phyloP scores from a whole-genome alignment of 2,113 vertebrate species.

The Lampris megalopsis region DNA sequence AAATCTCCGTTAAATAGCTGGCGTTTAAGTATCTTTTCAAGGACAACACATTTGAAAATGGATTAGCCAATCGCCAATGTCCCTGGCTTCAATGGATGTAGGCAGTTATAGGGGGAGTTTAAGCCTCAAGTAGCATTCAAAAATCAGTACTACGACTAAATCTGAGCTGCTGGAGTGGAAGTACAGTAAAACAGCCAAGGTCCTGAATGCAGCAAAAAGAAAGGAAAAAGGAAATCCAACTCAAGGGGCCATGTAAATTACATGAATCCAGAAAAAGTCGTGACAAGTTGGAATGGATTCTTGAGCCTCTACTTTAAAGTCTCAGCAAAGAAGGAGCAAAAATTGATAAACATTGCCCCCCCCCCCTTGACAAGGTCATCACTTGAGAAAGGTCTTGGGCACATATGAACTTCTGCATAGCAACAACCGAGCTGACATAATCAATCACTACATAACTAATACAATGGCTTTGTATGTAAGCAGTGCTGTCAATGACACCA shows the following conservation, averaged over 20 bases:
- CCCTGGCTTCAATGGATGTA: conserved; percentile 15
- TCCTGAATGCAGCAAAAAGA: conserved; percentile 50
- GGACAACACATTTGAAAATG: conserved; percentile 43
- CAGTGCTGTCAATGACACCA: conserved; percentile 28
- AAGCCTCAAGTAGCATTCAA: conserved; percentile 29
- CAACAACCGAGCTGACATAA: conserved; percentile 66
- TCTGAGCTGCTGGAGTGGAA: conserved; percentile 39
- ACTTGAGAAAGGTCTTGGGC: conserved; percentile 60
- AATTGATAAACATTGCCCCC: conserved; percentile 36
- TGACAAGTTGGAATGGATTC: neutral
- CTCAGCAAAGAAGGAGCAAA: conserved; percentile 31
- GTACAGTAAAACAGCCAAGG: conserved; percentile 2
- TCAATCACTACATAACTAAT: conserved; percentile 16
- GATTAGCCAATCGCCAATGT: conserved; percentile 16
- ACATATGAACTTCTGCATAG: conserved; percentile 72
- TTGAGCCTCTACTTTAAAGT: conserved; percentile 30
- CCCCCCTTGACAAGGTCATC: conserved; percentile 69
- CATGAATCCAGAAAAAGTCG: conserved; percentile 28
- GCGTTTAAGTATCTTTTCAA: conserved; percentile 48
- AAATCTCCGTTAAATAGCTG: conserved; percentile 33
- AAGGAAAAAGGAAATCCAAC: conserved; percentile 1
- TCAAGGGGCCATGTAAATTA: conserved; percentile 42
- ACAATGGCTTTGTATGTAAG: neutral
- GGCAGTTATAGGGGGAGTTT: neutral
- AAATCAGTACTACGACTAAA: conserved; percentile 29